Evolutionary conservation across 1,140 invertebrate genomes (phyloP), one percentile per base, ranked within the genome.

Genomic region (Lepidurus couesii): DNA sequence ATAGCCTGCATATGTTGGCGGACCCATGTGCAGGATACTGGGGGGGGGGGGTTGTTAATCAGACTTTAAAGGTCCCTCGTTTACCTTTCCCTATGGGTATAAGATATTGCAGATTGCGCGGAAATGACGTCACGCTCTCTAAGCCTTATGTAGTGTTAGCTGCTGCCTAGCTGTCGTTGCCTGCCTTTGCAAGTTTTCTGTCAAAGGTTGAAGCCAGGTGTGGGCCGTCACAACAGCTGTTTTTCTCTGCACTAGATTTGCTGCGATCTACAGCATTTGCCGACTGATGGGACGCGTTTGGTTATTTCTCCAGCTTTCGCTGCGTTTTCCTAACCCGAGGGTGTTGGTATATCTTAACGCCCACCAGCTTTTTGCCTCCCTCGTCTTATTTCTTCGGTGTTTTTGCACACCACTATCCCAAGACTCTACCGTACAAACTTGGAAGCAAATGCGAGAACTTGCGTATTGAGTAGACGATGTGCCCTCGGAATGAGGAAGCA

Each of bases 91-190:
- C 53, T 34, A 34, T 26, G 26, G 26, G 53, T n/a, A n/a, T 21
- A 65, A n/a, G 53, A 9, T 65, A 16, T 13, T 65, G 21, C 53
- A 9, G 53, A 65, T 65, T 65, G 53, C 53, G 53, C 53, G 53
- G 53, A 65, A 65, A 65, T 65, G 53, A 65, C 53, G 53, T 65
- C 53, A 65, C 53, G 16, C 21, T 21, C 53, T n/a, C 9, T 65
- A 65, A 65, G 53, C 53, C 53, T 65, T 65, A 65, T 65, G 53
- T 65, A 65, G 53, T 65, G 53, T 65, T 65, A 65, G 53, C 53
- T 65, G 53, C 53, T 65, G 53, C 21, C 53, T 65, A 21, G 53
- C 53, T 65, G 53, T 65, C 53, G 53, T 65, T 65, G 53, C 53
- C 53, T 65, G 53, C 53, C 53, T 65, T 65, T 65, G 53, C 53